These are phyloP conservation scores for Prolemur simus DNA, from an alignment of 2,113 vertebrate genomes.

Conservation along the genomic window DNA sequence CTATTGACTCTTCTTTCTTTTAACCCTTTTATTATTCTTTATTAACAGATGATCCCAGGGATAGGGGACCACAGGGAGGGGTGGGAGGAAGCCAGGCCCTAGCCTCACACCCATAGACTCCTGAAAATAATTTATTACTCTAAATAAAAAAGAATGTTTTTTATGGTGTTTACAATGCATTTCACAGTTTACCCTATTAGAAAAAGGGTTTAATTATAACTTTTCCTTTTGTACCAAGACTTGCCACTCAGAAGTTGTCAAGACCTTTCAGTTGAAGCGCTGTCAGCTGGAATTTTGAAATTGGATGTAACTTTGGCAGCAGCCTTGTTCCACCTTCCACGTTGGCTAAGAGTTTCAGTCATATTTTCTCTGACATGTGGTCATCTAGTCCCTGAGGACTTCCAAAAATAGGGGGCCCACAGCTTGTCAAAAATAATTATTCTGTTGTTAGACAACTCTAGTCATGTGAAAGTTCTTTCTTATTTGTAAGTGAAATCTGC, in stretches of 20 bases:
- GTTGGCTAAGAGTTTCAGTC: not conserved
- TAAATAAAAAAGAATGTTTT: not conserved
- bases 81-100: too few relatives aligned
- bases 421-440: conserved; percentile 26
- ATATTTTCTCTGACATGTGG: not conserved
- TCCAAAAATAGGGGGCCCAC: not conserved
- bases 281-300: not conserved
- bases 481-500: conserved; percentile 35
- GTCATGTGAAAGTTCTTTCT: conserved; percentile 38
- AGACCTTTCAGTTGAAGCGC: not conserved
- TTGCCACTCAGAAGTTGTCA: not conserved
- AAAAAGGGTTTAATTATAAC: conserved; percentile 14
- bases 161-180: not conserved
- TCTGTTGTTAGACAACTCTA: not conserved
- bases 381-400: not conserved
- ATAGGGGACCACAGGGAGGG: too few relatives aligned
- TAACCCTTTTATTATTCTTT: too few relatives aligned
- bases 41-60: too few relatives aligned
- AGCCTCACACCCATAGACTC: not conserved
- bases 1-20: not conserved
- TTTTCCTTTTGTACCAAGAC: not conserved
- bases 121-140: not conserved
- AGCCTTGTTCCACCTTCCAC: not conserved
- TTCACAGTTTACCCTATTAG: not conserved
- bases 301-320: not conserved